A percentile compares a stretch with the other conserved stretches of the same genome.
Conservation (phyloP, 2,113 vertebrate genomes). For the Neotoma lepida region DNA sequence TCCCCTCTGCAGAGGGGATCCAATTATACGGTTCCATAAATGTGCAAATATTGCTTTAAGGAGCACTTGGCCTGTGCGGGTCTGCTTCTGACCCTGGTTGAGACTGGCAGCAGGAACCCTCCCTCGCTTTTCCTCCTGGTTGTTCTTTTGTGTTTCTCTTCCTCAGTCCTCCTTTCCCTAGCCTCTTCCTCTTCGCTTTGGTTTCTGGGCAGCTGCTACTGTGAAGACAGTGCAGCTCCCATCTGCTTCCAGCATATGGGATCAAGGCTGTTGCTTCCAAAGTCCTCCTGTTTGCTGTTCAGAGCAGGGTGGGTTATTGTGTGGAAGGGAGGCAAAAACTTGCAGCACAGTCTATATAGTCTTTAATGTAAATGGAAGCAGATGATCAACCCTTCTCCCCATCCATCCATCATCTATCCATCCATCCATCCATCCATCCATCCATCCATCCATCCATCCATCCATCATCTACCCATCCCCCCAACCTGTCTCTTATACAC, state of each 20-base stretch:
- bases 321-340: constrained; percentile 67
- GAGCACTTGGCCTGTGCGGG: neutral
- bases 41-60: neutral
- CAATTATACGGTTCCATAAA: neutral
- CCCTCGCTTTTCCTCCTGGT: constrained; percentile 11
- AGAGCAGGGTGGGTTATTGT: constrained; percentile 67
- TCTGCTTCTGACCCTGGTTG: constrained; percentile 46
- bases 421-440: neutral
- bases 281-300: constrained; percentile 66
- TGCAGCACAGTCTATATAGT: neutral
- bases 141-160: constrained; percentile 77
- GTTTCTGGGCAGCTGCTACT: constrained; percentile 78
- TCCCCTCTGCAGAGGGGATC: neutral
- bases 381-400: neutral
- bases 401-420: neutral
- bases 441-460: neutral
- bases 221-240: constrained; percentile 74
- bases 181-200: constrained; percentile 63
- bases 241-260: constrained; percentile 81
- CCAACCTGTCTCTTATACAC: too few relatives aligned
- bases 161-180: constrained; percentile 41
- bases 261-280: constrained; percentile 74
- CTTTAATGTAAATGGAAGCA: neutral
- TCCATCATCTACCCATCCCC: neutral
- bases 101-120: constrained; percentile 53